These are phyloP conservation scores for Nycticryphes semicollaris DNA, from an alignment of 2,113 vertebrate genomes.

Conservation along the genomic window DNA sequence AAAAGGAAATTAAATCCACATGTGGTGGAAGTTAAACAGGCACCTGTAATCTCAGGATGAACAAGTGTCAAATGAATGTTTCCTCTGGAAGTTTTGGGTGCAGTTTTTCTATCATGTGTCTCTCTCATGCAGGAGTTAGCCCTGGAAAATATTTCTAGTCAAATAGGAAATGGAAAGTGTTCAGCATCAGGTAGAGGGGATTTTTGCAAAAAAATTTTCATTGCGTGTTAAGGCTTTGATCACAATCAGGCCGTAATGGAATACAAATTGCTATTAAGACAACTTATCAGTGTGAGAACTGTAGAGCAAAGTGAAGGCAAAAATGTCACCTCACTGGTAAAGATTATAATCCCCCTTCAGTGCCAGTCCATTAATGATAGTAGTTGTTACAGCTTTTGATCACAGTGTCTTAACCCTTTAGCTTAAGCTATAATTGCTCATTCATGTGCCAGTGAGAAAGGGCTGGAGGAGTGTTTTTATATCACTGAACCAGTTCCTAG, in stretches of 20 bases:
- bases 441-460: background rate
- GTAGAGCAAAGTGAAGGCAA: background rate
- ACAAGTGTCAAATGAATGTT: background rate
- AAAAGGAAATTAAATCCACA: slow-evolving; percentile 14
- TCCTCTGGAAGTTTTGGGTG: slow-evolving; percentile 1
- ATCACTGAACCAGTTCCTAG: background rate
- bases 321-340: background rate
- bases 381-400: background rate
- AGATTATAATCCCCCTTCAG: background rate
- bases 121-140: background rate
- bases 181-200: background rate
- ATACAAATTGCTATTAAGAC: background rate
- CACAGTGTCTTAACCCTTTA: background rate
- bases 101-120: background rate
- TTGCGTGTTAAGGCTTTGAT: background rate
- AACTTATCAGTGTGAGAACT: background rate
- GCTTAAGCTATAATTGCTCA: background rate
- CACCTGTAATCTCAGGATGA: slow-evolving; percentile 6
- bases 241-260: background rate
- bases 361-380: background rate
- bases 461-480: background rate
- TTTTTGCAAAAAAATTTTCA: background rate
- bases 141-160: background rate
- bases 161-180: background rate
- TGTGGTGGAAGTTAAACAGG: background rate